Evolutionary conservation across 2,888 invertebrate genomes (phyloP).

Genomic region (Chaetogeoica ovagalla): DNA sequence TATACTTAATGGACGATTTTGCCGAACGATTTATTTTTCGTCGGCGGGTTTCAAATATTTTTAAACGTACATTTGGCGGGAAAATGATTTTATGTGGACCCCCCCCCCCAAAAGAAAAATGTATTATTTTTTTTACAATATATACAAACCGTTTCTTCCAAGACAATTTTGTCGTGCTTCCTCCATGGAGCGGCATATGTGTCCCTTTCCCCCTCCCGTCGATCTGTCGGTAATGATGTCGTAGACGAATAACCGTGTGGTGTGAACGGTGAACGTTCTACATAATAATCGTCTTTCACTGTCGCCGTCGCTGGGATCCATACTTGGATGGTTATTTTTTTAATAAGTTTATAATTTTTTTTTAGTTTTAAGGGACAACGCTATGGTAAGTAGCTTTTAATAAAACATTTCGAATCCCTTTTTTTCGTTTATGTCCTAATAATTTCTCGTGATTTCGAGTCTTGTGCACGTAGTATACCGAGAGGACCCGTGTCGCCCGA

Average conservation of each 20-base stretch:
- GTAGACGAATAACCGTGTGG: background rate
- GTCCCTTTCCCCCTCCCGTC: background rate
- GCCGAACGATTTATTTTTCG: too few relatives aligned
- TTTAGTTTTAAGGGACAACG: conserved; percentile 41
- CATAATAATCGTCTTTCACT: conserved; percentile 21
- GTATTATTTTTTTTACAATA: too few relatives aligned
- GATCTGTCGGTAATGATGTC: background rate
- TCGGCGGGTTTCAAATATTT: too few relatives aligned
- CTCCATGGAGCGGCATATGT: conserved; percentile 8
- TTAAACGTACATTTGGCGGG: too few relatives aligned
- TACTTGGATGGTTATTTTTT: conserved; percentile 40
- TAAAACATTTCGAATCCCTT: background rate
- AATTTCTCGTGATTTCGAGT: background rate
- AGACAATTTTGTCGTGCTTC: background rate
- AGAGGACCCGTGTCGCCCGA: too few relatives aligned
- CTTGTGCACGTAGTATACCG: background rate
- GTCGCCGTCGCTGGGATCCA: background rate
- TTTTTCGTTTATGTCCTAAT: background rate
- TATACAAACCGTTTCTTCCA: conserved; percentile 11
- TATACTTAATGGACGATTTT: too few relatives aligned
- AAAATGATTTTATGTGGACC: too few relatives aligned
- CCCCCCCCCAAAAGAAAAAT: too few relatives aligned
- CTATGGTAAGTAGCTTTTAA: conserved; percentile 33
- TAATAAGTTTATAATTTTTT: conserved; percentile 4
- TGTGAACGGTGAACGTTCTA: background rate